A percentile compares a stretch with the other conserved stretches of the same genome.
These are phyloP conservation scores for Porites lobata DNA, from an alignment of 92 coral and sea anemone genomes.

Conservation along the genomic window DNA sequence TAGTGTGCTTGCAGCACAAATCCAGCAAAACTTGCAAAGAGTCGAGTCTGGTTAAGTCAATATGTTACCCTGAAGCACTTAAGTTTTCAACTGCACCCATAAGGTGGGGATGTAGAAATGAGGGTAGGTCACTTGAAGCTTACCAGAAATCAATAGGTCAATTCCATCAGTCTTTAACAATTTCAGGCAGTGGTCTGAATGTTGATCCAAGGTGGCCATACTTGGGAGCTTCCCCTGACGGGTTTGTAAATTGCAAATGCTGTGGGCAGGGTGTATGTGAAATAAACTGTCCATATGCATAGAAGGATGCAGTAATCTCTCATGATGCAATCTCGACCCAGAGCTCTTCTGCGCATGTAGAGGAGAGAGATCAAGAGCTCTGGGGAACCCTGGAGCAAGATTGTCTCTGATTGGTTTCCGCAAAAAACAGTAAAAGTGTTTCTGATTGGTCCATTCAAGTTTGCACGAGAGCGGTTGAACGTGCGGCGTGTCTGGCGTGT, in stretches of 20 bases:
- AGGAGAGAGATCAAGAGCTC: no score
- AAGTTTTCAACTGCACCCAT: constrained; percentile 49
- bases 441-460: no score
- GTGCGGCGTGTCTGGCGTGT: no score
- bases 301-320: constrained; percentile 28
- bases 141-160: constrained; percentile 52
- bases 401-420: no score
- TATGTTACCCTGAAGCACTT: constrained; percentile 64
- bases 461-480: no score
- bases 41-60: constrained; percentile 38
- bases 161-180: constrained; percentile 45
- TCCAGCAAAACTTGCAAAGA: constrained; percentile 54
- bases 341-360: no score
- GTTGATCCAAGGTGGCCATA: constrained; percentile 52
- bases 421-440: no score
- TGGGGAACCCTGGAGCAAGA: no score
- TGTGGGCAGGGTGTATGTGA: constrained; percentile 62
- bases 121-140: constrained; percentile 49
- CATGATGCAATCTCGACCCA: not conserved
- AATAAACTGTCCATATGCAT: constrained; percentile 66
- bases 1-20: constrained; percentile 47
- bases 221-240: constrained; percentile 69
- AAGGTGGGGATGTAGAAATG: constrained; percentile 38
- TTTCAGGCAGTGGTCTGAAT: constrained; percentile 66
- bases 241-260: constrained; percentile 60